Percentiles rank a stretch among this genome's conserved stretches.
phyloP scores from a whole-genome alignment of 2,888 invertebrate species.

The Frankliniella fusca region DNA sequence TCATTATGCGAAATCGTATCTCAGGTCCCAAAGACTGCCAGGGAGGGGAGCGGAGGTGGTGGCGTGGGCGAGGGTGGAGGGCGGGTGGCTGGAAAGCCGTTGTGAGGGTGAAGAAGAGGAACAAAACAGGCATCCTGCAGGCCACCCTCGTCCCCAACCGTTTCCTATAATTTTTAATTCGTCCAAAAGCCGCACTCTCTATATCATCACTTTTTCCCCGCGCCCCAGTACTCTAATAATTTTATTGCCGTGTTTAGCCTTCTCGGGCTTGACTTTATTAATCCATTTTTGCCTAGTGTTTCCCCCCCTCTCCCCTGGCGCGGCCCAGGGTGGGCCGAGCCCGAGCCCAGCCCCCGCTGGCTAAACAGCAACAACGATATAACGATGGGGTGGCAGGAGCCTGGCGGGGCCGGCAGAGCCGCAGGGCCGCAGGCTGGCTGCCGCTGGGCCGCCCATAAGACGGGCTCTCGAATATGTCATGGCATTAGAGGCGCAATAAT shows the following conservation, averaged over 20 bases:
- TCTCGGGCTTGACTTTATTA: neutral
- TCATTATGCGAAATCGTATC: constrained; percentile 8
- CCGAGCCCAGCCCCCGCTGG: neutral
- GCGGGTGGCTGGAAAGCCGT: too few relatives aligned
- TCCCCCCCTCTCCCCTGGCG: too few relatives aligned
- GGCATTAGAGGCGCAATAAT: constrained; percentile 12
- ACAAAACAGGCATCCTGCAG: too few relatives aligned
- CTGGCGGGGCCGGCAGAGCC: too few relatives aligned
- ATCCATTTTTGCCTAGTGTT: neutral
- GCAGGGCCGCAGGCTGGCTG: too few relatives aligned
- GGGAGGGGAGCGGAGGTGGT: neutral
- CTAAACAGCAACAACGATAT: too few relatives aligned
- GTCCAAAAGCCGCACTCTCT: neutral
- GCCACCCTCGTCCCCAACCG: too few relatives aligned
- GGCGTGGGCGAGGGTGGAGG: too few relatives aligned
- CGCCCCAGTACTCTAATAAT: neutral
- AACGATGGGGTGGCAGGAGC: too few relatives aligned
- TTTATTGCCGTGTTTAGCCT: neutral
- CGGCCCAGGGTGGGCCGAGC: neutral
- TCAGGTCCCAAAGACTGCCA: neutral
- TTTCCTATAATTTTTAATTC: neutral
- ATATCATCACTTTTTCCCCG: neutral
- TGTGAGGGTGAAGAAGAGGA: too few relatives aligned
- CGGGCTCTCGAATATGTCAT: constrained; percentile 9
- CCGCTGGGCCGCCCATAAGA: neutral